Conservation (phyloP, 2,113 vertebrate genomes). For the Pelecanus crispus region DNA sequence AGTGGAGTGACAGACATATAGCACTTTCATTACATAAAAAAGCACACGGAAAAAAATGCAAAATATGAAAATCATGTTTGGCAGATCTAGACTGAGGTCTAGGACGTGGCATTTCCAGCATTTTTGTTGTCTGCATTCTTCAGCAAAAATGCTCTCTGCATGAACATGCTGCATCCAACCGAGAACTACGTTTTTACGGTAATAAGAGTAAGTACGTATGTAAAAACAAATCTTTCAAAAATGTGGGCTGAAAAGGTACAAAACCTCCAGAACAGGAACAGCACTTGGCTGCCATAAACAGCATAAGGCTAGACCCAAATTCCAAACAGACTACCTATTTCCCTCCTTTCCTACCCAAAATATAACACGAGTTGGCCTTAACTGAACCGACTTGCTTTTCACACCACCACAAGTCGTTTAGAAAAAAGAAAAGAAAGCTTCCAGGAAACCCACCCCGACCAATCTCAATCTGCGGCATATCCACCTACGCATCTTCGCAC, state of each 20-base stretch:
- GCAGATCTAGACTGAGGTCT: conserved; percentile 10
- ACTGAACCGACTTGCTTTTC: not conserved
- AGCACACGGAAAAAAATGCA: conserved; percentile 24
- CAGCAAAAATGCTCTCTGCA: not conserved
- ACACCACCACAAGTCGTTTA: not conserved
- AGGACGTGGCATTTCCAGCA: conserved; percentile 10
- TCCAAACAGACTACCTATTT: conserved; percentile 19
- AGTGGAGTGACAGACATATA: not conserved
- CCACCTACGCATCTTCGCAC: not conserved
- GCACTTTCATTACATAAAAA: not conserved
- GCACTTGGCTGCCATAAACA: conserved; percentile 23
- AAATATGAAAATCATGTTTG: conserved; percentile 47
- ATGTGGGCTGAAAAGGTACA: not conserved
- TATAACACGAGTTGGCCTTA: conserved; percentile 9
- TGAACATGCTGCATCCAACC: not conserved
- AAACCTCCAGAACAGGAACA: conserved; percentile 3
- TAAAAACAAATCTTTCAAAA: not conserved
- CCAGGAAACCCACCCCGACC: not conserved
- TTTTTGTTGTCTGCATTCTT: conserved; percentile 41
- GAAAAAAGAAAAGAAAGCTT: not conserved
- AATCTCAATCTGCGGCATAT: not conserved
- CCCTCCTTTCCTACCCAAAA: conserved; percentile 26
- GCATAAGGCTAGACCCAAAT: conserved; percentile 17
- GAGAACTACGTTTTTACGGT: not conserved
- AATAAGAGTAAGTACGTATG: not conserved